A percentile compares a stretch with the other conserved stretches of the same genome.
Conservation (phyloP, 2,113 vertebrate genomes). For the Polypterus senegalus region DNA sequence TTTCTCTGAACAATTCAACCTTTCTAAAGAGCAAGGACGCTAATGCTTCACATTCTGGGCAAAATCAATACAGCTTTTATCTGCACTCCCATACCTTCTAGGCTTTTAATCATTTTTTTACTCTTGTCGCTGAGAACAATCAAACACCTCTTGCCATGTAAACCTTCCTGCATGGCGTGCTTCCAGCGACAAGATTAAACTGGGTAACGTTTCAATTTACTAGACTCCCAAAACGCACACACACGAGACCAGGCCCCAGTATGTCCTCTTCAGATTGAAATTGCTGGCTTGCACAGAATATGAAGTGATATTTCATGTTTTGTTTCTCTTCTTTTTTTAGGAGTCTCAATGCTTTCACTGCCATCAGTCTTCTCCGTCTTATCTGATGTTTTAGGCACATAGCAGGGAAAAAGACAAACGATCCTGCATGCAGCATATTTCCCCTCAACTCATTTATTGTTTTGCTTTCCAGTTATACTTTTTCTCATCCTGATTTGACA, state of each 20-base stretch:
- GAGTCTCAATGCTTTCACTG: slow-evolving; percentile 9
- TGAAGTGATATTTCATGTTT: slow-evolving; percentile 9
- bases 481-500: too few relatives aligned
- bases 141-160: slow-evolving; percentile 14
- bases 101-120: slow-evolving; percentile 22
- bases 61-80: slow-evolving; percentile 20
- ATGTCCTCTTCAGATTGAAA: slow-evolving; percentile 12
- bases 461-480: background rate
- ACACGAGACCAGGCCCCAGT: slow-evolving; percentile 1
- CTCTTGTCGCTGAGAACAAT: slow-evolving; percentile 12
- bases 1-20: slow-evolving; percentile 5
- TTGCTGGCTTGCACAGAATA: slow-evolving; percentile 19
- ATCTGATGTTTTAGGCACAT: slow-evolving; percentile 16
- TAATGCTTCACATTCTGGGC: slow-evolving; percentile 7
- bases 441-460: slow-evolving; percentile 21
- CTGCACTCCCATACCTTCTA: slow-evolving; percentile 13
- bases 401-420: slow-evolving; percentile 20
- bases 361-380: slow-evolving; percentile 18
- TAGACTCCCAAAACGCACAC: slow-evolving; percentile 9
- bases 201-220: slow-evolving; percentile 20
- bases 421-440: slow-evolving; percentile 22
- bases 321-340: background rate
- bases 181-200: slow-evolving; percentile 20
- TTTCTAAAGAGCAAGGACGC: slow-evolving; percentile 4
- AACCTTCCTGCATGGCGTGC: slow-evolving; percentile 12